Percentiles rank a stretch among this genome's conserved stretches.
Evolutionary conservation across 2,113 vertebrate genomes (phyloP).

Genomic region (Cinclus cinclus): DNA sequence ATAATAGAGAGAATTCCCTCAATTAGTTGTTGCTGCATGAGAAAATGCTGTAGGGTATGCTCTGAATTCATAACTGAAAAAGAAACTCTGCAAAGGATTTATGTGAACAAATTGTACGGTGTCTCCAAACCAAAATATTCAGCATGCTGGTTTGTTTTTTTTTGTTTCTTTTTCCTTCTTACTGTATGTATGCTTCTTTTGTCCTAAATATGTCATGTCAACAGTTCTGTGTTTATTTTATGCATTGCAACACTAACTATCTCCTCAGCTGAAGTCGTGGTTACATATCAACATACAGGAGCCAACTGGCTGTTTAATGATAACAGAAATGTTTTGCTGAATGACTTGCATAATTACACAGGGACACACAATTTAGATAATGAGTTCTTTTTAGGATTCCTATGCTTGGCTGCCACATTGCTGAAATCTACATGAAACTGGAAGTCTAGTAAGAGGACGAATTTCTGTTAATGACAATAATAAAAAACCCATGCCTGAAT

Average conservation of each 20-base stretch:
- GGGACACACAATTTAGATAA: not conserved
- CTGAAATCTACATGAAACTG: not conserved
- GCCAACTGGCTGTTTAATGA: not conserved
- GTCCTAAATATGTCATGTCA: constrained; percentile 52
- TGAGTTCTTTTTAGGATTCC: not conserved
- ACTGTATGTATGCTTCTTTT: constrained; percentile 1
- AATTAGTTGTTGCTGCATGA: constrained; percentile 3
- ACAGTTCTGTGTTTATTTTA: constrained; percentile 8
- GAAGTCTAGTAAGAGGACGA: not conserved
- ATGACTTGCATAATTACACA: not conserved
- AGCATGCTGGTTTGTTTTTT: not conserved
- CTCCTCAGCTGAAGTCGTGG: not conserved
- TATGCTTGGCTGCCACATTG: not conserved
- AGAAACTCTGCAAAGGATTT: constrained; percentile 5
- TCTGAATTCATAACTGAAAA: constrained; percentile 37
- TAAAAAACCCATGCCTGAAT: not conserved
- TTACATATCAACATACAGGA: not conserved
- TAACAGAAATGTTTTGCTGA: constrained; percentile 18
- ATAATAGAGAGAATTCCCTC: constrained; percentile 42
- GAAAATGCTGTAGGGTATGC: constrained; percentile 39
- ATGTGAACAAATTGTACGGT: constrained; percentile 24
- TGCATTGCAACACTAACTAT: not conserved
- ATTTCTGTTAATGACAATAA: not conserved
- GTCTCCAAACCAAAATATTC: constrained; percentile 7
- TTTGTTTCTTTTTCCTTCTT: not conserved